Conservation (phyloP, 1,140 invertebrate species). For the Drosophila repleta region DNA sequence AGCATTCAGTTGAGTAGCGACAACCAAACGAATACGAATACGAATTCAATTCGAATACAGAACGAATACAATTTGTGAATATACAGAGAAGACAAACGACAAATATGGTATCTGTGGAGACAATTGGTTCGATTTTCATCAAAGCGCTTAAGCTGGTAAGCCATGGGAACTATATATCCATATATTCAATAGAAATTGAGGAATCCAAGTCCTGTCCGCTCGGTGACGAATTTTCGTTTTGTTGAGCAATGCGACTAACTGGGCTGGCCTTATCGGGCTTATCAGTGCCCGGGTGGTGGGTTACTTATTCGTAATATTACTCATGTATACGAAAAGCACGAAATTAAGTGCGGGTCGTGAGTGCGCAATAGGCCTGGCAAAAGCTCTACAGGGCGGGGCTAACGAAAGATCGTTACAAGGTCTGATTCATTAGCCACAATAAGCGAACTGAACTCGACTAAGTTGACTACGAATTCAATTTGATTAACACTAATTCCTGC, state of each 20-base stretch:
- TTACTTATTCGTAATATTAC: constrained; percentile 63
- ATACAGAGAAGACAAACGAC: constrained; percentile 27
- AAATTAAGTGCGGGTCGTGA: constrained; percentile 39
- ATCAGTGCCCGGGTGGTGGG: constrained; percentile 42
- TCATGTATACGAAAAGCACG: constrained; percentile 49
- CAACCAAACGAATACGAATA: constrained; percentile 68
- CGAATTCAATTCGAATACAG: constrained; percentile 30
- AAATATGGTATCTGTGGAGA: constrained; percentile 90
- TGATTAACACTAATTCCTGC: not conserved
- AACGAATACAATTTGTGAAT: constrained; percentile 8
- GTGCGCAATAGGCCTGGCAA: not conserved
- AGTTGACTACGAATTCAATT: not conserved
- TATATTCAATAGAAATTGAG: not conserved
- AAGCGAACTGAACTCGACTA: not conserved
- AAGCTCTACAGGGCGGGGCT: constrained; percentile 25
- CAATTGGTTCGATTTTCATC: constrained; percentile 90
- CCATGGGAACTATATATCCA: not conserved
- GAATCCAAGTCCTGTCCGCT: not conserved
- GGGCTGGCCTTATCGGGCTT: constrained; percentile 29
- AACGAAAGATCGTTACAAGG: constrained; percentile 14
- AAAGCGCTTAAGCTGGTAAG: constrained; percentile 92
- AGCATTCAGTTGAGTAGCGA: constrained; percentile 69
- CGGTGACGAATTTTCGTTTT: not conserved
- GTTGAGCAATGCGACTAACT: constrained; percentile 56
- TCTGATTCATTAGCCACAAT: constrained; percentile 14